Conservation (phyloP, 2,797 vertebrate genomes). For the Periparus ater region DNA sequence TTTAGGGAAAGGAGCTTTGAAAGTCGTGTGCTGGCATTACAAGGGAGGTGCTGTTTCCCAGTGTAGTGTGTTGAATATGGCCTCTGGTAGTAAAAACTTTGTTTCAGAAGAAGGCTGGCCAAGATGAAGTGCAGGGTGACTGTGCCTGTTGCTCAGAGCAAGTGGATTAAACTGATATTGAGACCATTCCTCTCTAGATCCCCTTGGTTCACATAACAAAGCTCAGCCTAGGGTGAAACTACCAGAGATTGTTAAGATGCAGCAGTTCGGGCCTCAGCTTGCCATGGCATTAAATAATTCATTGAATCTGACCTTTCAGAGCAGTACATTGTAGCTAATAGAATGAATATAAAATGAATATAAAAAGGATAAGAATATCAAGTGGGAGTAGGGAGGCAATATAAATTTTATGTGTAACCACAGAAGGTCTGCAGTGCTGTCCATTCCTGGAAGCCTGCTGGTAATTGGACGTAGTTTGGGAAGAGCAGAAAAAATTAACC, state of each 20-base stretch:
- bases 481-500: slow-evolving; percentile 7
- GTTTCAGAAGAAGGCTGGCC: background rate
- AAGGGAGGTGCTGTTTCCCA: background rate
- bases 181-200: background rate
- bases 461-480: background rate
- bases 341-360: slow-evolving; percentile 10
- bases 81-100: background rate
- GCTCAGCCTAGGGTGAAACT: background rate
- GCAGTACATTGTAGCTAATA: background rate
- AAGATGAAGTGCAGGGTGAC: background rate
- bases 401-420: slow-evolving; percentile 4
- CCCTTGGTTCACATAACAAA: background rate
- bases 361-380: slow-evolving; percentile 20
- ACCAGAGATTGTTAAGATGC: background rate
- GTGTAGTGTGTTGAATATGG: background rate
- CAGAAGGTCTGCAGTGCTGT: background rate
- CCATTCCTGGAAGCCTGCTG: background rate
- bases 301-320: slow-evolving; percentile 46
- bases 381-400: background rate
- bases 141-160: background rate
- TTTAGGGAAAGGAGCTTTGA: background rate
- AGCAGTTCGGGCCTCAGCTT: background rate
- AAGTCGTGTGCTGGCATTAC: rapidly evolving
- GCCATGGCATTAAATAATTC: slow-evolving; percentile 28
- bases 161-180: background rate